Conservation (phyloP, 2,113 vertebrate genomes). For the Girardinichthys multiradiatus region DNA sequence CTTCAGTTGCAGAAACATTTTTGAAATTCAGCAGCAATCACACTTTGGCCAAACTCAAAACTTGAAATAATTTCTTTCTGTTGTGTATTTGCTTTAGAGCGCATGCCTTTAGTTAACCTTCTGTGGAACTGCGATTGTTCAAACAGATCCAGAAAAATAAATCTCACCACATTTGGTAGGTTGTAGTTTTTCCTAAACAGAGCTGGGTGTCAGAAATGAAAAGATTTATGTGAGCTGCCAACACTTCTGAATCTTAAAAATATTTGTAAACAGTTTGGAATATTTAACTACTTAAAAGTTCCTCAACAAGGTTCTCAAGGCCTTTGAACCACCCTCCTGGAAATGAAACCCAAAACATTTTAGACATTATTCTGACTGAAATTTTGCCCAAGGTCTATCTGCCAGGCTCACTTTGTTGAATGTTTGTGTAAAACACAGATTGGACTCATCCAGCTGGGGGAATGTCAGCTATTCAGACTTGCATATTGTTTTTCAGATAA, state of each 20-base stretch:
- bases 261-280: conserved; percentile 51
- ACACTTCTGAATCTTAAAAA: conserved; percentile 38
- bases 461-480: conserved; percentile 65
- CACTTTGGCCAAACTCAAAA: conserved; percentile 54
- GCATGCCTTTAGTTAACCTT: conserved; percentile 41
- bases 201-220: conserved; percentile 34
- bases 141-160: conserved; percentile 40
- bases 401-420: conserved; percentile 27
- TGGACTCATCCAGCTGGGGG: conserved; percentile 56
- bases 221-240: conserved; percentile 38
- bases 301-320: conserved; percentile 23
- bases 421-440: conserved; percentile 46
- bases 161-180: conserved; percentile 33
- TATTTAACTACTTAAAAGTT: conserved; percentile 40
- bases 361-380: conserved; percentile 15
- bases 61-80: conserved; percentile 48
- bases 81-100: conserved; percentile 54
- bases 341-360: conserved; percentile 36
- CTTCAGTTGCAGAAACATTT: conserved; percentile 66
- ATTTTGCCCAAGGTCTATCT: conserved; percentile 32
- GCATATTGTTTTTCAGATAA: conserved; percentile 76
- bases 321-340: conserved; percentile 35
- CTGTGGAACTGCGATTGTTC: conserved; percentile 30
- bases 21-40: conserved; percentile 50
- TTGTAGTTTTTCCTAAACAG: conserved; percentile 23